Evolutionary conservation across 2,113 vertebrate genomes (phyloP).

Genomic region (Sturnus vulgaris): DNA sequence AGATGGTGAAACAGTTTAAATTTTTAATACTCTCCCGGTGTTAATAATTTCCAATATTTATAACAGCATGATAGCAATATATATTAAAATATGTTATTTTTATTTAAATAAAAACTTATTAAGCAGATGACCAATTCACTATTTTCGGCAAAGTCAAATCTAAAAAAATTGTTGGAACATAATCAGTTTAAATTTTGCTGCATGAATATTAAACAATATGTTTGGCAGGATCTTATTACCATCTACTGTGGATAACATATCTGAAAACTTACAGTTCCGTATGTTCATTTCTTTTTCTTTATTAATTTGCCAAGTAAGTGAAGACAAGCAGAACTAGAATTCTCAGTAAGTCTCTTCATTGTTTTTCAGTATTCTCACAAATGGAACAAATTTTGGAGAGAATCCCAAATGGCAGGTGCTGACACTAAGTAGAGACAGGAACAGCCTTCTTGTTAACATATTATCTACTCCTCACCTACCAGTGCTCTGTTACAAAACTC

Average conservation of each 20-base stretch:
- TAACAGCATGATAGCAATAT: not conserved
- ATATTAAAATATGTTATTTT: conserved; percentile 4
- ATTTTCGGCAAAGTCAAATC: not conserved
- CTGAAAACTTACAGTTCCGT: not conserved
- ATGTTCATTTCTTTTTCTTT: not conserved
- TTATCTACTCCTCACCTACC: conserved; percentile 58
- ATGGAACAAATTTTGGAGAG: conserved; percentile 48
- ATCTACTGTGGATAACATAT: not conserved
- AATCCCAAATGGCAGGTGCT: conserved; percentile 65
- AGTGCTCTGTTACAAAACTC: conserved; percentile 52
- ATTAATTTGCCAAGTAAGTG: not conserved
- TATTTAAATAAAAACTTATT: not conserved
- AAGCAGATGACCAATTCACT: not conserved
- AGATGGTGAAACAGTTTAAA: conserved; percentile 56
- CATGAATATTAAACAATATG: not conserved
- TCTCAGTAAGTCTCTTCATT: not conserved
- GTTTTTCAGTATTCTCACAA: conserved; percentile 39
- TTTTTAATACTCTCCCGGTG: conserved; percentile 31
- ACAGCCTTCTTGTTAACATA: conserved; percentile 62
- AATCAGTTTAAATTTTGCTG: not conserved
- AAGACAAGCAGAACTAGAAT: not conserved
- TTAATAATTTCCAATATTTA: conserved; percentile 22
- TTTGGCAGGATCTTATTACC: not conserved
- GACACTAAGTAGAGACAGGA: conserved; percentile 51
- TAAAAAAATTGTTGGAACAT: not conserved